Conservation (phyloP, 2,113 vertebrate genomes). For the Dasyurus viverrinus region DNA sequence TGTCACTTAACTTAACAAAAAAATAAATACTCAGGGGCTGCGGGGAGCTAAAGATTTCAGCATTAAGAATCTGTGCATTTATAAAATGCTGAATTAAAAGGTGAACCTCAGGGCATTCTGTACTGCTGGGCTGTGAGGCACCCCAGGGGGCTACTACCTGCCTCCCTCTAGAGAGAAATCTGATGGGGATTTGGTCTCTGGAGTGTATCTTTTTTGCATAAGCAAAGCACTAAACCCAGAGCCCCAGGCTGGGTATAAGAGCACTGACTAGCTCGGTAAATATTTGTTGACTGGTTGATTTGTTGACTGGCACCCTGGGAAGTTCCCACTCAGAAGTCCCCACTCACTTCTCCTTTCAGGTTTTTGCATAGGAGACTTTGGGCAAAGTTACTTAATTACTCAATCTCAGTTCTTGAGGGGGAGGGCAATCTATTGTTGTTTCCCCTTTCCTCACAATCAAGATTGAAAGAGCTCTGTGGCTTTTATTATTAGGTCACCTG, state of each 20-base stretch:
- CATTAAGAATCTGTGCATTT: not conserved
- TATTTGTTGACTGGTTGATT: not conserved
- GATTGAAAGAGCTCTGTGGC: slow-evolving; percentile 24
- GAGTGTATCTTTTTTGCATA: not conserved
- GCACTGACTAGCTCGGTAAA: not conserved
- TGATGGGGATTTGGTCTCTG: not conserved
- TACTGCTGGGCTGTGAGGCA: not conserved
- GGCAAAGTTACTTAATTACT: not conserved
- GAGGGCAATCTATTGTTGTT: not conserved
- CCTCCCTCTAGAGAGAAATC: not conserved
- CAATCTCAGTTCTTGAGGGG: not conserved
- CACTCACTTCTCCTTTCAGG: not conserved
- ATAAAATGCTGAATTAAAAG: not conserved
- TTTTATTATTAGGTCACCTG: slow-evolving; percentile 72
- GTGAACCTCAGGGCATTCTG: not conserved
- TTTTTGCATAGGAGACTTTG: not conserved
- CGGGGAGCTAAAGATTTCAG: not conserved
- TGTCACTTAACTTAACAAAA: slow-evolving; percentile 2
- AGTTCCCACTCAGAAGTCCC: not conserved
- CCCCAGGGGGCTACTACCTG: not conserved
- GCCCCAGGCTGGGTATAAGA: not conserved
- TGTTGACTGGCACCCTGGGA: not conserved
- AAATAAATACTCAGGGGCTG: not conserved
- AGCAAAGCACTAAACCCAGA: not conserved
- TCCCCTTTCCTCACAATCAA: not conserved